Evolutionary conservation across 2,888 invertebrate genomes (phyloP), one percentile per base, ranked within the genome.

Genomic region (Plagodis dolabraria): DNA sequence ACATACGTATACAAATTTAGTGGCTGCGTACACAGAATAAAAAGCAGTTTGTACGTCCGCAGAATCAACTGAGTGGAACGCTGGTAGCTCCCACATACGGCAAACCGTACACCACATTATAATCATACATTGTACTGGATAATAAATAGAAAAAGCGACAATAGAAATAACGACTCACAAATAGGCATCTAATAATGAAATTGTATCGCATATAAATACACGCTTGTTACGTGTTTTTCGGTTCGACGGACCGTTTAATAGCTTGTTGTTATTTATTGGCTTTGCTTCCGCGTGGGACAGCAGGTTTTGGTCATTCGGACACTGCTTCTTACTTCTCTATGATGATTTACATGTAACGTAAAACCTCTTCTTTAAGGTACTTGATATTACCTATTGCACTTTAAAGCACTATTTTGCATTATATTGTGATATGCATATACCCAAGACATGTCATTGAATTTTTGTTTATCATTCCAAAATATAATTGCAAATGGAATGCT

Each of bases 121-220:
- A 92, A 92, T 89, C 87, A 92, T 85, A 90, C 84, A 88, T 87
- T 89, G 87, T 89, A 84, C 79, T 76, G 79, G 85, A 78, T 88
- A 92, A 89, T 90, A 91, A 90, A 91, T 89, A 88, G 87, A 88
- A 90, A 91, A 89, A 87, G 88, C 89, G 89, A 92, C 92, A 92
- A 92, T 90, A 86, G 89, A 77, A 87, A 85, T 90, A 89, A 88
- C 87, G 81, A 90, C 83, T 83, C 85, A 87, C 85, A 89, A 89
- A 91, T 87, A 87, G 81, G 80, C 82, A 83, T 84, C 89, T 89
- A 90, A 92, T 92, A 90, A 91, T 90, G 86, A 89, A 92, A 91
- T 90, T 88, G 56, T 61, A 61, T 61, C 53, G 89, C 85, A 83
- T 89, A 86, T 87, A 90, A 89, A 88, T 88, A 87, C 85, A 88